A percentile compares a stretch with the other conserved stretches of the same genome.
Evolutionary conservation across 2,113 vertebrate species (phyloP).

Genomic region (Otocyon megalotis): DNA sequence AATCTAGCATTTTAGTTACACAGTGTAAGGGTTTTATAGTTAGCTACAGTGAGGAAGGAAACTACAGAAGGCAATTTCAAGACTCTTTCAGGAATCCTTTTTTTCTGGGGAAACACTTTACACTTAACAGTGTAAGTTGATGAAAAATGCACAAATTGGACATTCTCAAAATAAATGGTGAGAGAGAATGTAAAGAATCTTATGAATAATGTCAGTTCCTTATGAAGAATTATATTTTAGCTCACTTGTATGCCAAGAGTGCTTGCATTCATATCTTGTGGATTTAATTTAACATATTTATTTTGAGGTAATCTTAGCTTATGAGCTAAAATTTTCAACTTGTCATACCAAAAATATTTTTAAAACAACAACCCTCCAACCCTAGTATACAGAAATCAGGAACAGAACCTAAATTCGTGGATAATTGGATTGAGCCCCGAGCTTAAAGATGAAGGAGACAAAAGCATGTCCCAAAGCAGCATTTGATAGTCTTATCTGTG

Average conservation of each 20-base stretch:
- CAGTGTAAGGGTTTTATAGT: constrained; percentile 79
- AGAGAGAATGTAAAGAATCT: constrained; percentile 73
- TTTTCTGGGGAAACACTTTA: constrained; percentile 68
- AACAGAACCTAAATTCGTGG: constrained; percentile 86
- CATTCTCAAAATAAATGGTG: constrained; percentile 76
- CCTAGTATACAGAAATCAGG: constrained; percentile 84
- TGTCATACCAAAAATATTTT: constrained; percentile 84
- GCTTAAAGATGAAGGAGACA: constrained; percentile 90
- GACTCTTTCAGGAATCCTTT: constrained; percentile 71
- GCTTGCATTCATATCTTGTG: constrained; percentile 66
- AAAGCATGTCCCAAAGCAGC: constrained; percentile 85
- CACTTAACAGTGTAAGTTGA: background rate
- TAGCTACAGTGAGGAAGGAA: constrained; percentile 69
- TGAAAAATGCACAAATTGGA: constrained; percentile 73
- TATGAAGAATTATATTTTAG: constrained; percentile 60
- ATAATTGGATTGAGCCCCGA: constrained; percentile 89
- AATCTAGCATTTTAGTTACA: constrained; percentile 81
- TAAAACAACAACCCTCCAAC: constrained; percentile 75
- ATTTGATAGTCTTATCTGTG: constrained; percentile 88
- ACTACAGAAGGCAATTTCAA: constrained; percentile 75
- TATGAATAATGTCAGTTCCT: constrained; percentile 66
- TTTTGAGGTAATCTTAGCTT: constrained; percentile 86
- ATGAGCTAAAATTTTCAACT: constrained; percentile 85
- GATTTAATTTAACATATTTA: constrained; percentile 80
- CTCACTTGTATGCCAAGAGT: constrained; percentile 34